A percentile compares a stretch with the other conserved stretches of the same genome.
These are phyloP conservation scores for Trissoscelio sp. DNA, from an alignment of 2,888 invertebrate genomes.

Conservation along the genomic window DNA sequence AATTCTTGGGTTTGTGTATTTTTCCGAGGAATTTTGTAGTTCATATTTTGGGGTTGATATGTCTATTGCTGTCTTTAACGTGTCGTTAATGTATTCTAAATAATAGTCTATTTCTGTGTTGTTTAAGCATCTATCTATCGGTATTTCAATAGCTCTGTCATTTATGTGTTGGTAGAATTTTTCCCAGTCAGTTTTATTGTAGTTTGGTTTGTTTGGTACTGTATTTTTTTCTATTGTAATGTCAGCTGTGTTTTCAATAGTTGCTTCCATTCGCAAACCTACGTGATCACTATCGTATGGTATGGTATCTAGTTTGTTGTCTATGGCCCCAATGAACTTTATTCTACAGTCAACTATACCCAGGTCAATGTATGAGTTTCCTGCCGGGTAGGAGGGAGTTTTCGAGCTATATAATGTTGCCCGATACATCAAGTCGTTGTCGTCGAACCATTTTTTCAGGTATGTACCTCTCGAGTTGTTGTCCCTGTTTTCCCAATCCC, in stretches of 20 bases:
- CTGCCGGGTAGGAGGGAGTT: background rate
- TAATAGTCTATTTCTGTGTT: background rate
- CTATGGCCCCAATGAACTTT: background rate
- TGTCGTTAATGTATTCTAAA: background rate
- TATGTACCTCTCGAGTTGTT: background rate
- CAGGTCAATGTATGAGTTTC: background rate
- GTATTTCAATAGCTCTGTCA: background rate
- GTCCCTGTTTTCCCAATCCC: background rate
- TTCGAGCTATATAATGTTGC: background rate
- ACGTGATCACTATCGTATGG: background rate
- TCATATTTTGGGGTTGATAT: background rate
- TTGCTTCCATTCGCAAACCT: background rate
- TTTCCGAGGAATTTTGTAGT: background rate
- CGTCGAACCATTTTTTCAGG: slow-evolving; percentile 6
- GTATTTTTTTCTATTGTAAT: background rate
- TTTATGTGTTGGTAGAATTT: slow-evolving; percentile 5
- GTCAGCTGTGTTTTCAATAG: background rate
- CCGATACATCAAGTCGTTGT: background rate
- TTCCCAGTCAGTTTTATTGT: slow-evolving; percentile 23
- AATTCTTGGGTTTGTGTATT: background rate
- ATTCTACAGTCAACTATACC: background rate
- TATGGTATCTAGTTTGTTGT: background rate
- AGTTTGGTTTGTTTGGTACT: background rate
- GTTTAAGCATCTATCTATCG: background rate
- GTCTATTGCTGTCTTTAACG: background rate